Evolutionary conservation across 53 echinoderm and acorn worm genomes (phyloP).

Genomic region (Echinometra lucunter): DNA sequence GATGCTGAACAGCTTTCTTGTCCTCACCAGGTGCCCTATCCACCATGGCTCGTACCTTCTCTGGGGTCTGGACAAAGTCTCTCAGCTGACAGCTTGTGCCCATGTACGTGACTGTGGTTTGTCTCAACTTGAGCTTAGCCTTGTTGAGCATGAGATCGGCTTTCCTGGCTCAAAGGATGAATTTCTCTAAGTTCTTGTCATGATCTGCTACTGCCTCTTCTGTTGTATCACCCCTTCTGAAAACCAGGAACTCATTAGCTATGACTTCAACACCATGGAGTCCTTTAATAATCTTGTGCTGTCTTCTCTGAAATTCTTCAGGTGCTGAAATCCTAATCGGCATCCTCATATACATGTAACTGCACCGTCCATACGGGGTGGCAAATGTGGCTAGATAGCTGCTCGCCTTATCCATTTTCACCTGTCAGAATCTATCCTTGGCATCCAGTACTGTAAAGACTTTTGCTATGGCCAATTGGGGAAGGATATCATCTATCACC

Average conservation of each 20-base stretch:
- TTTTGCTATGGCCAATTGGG: neutral
- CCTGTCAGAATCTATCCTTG: slow-evolving; percentile 70
- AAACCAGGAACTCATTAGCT: slow-evolving; percentile 50
- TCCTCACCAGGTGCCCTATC: slow-evolving; percentile 61
- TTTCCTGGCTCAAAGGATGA: slow-evolving; percentile 41
- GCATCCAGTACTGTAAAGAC: slow-evolving; percentile 62
- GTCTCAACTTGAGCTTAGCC: slow-evolving; percentile 33
- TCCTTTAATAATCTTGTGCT: slow-evolving; percentile 41
- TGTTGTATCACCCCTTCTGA: slow-evolving; percentile 48
- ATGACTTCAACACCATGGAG: slow-evolving; percentile 51
- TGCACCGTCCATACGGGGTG: slow-evolving; percentile 70
- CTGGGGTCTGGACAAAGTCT: slow-evolving; percentile 74
- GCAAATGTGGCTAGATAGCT: slow-evolving; percentile 66
- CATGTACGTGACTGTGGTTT: slow-evolving; percentile 64
- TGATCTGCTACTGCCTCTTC: slow-evolving; percentile 57
- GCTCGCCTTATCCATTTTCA: slow-evolving; percentile 51
- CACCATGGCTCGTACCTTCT: slow-evolving; percentile 66
- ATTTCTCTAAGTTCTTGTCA: slow-evolving; percentile 49
- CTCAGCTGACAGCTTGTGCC: slow-evolving; percentile 64
- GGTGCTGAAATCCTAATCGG: slow-evolving; percentile 64
- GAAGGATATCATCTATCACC: slow-evolving; percentile 10
- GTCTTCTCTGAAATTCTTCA: slow-evolving; percentile 49
- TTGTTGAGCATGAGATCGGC: slow-evolving; percentile 57
- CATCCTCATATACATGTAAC: slow-evolving; percentile 51
- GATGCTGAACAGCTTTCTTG: slow-evolving; percentile 67